Evolutionary conservation across 1,140 invertebrate genomes (phyloP).

Genomic region (Drosophila lini): DNA sequence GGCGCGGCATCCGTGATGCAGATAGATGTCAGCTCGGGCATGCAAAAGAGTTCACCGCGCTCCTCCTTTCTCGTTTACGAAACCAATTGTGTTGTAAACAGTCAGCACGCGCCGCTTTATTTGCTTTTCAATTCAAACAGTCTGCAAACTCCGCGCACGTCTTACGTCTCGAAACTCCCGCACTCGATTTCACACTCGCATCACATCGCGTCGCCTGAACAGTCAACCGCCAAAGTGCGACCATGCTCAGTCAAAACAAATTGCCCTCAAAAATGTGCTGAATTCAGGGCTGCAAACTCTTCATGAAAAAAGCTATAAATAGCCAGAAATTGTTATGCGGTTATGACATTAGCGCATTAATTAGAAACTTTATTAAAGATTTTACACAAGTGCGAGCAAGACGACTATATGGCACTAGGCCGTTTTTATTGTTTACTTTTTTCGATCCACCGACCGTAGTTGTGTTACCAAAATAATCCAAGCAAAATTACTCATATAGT

Average conservation of each 20-base stretch:
- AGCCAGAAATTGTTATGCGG: too few relatives aligned
- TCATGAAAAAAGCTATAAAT: too few relatives aligned
- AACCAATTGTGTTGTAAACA: conserved; percentile 47
- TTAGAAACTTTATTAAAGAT: too few relatives aligned
- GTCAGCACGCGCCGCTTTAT: conserved; percentile 64
- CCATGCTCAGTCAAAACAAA: neutral
- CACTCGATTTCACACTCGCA: conserved; percentile 31
- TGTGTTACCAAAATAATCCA: too few relatives aligned
- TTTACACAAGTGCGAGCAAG: too few relatives aligned
- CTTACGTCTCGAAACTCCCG: conserved; percentile 43
- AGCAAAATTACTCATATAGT: too few relatives aligned
- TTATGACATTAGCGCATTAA: too few relatives aligned
- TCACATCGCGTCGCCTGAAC: conserved; percentile 5
- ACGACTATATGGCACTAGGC: too few relatives aligned
- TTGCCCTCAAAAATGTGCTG: neutral
- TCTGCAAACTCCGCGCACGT: conserved; percentile 27
- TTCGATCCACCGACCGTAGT: too few relatives aligned
- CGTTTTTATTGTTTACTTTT: too few relatives aligned
- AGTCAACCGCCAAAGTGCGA: conserved; percentile 1
- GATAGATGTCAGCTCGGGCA: conserved; percentile 60
- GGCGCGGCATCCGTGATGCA: conserved; percentile 15
- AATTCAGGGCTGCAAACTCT: too few relatives aligned
- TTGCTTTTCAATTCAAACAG: conserved; percentile 37
- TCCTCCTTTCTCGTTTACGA: conserved; percentile 20
- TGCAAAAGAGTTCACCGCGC: conserved; percentile 45